Evolutionary conservation across 2,113 vertebrate species (phyloP).

Genomic region (Pipra filicauda): DNA sequence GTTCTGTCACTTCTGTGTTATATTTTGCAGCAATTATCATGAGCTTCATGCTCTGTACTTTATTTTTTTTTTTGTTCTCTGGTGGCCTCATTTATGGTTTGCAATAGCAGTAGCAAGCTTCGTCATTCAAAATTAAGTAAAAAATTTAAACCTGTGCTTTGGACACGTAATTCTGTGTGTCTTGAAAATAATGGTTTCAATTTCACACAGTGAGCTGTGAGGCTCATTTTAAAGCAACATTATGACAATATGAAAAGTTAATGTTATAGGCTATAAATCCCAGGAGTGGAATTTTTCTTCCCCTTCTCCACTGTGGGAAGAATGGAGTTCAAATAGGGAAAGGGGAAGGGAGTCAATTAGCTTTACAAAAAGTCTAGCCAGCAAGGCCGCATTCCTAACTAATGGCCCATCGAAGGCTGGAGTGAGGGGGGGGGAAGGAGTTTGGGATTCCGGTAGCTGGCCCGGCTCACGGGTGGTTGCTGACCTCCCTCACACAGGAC

Average conservation of each 20-base stretch:
- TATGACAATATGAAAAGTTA: neutral
- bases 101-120: fast-evolving
- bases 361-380: too few species aligned
- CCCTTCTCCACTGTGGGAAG: too few species aligned
- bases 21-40: neutral
- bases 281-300: too few species aligned
- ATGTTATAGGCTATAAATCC: too few species aligned
- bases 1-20: neutral
- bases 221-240: neutral
- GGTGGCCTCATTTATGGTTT: neutral
- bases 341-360: too few species aligned
- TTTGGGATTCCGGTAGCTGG: too few species aligned
- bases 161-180: neutral
- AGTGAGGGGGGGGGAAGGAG: too few species aligned
- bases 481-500: too few species aligned
- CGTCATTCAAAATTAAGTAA: neutral
- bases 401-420: too few species aligned
- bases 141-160: neutral
- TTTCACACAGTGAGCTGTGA: neutral
- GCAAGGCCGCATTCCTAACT: too few species aligned
- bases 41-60: neutral
- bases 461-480: too few species aligned
- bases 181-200: neutral
- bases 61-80: neutral
- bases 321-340: too few species aligned